These are phyloP conservation scores for Nematopogon swammerdamellus DNA, from an alignment of 2,888 invertebrate species.

Conservation along the genomic window DNA sequence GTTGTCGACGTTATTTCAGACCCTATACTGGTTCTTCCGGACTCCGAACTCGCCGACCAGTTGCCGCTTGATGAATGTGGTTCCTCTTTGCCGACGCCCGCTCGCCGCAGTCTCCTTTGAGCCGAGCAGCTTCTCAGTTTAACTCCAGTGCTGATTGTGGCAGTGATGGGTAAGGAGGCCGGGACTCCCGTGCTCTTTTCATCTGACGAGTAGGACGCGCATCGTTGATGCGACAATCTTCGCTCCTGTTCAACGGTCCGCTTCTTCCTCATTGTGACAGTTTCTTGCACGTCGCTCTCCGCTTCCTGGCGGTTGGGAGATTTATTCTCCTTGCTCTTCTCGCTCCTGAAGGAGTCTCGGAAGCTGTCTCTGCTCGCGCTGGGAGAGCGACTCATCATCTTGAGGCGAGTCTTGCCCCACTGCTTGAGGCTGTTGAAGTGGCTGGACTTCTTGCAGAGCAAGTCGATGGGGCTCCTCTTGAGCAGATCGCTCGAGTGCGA, in stretches of 20 bases:
- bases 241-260: constrained; percentile 60
- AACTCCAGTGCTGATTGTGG: constrained; percentile 60
- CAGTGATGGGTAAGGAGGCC: constrained; percentile 47
- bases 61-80: constrained; percentile 90
- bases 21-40: constrained; percentile 80
- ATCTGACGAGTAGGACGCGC: constrained; percentile 74
- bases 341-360: constrained; percentile 34
- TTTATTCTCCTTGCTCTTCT: constrained; percentile 37
- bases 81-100: constrained; percentile 69
- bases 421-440: constrained; percentile 81
- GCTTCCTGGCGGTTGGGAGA: constrained; percentile 45
- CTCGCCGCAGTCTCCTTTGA: constrained; percentile 66
- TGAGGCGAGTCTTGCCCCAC: constrained; percentile 79
- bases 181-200: constrained; percentile 66
- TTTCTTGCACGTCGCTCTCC: constrained; percentile 64
- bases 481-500: constrained; percentile 76
- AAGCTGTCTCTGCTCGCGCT: constrained; percentile 54
- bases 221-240: constrained; percentile 69
- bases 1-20: constrained; percentile 75
- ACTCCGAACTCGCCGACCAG: constrained; percentile 92
- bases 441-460: constrained; percentile 48
- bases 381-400: constrained; percentile 65
- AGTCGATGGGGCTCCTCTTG: constrained; percentile 63
- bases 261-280: constrained; percentile 62
- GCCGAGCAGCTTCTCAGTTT: constrained; percentile 74